phyloP scores from a whole-genome alignment of 2,888 invertebrate species.

The Caradrina clavipalpis region DNA sequence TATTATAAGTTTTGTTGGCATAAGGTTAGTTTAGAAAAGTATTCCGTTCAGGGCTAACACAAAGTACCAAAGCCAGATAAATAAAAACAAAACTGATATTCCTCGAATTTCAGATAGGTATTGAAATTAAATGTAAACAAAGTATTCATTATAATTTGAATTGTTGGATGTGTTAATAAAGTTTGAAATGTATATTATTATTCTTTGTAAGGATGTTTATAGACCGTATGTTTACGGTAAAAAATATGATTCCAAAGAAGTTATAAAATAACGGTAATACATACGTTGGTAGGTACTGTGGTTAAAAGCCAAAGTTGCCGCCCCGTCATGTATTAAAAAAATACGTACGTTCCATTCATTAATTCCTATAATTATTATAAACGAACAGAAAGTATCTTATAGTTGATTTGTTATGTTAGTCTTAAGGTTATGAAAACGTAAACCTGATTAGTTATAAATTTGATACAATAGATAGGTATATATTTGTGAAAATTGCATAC shows the following conservation, averaged over 20 bases:
- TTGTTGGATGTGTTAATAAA: background rate
- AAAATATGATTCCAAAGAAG: background rate
- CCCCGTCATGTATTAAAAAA: background rate
- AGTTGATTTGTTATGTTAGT: background rate
- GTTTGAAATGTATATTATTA: no score
- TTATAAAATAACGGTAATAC: constrained; percentile 8
- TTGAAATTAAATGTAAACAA: background rate
- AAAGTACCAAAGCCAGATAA: background rate
- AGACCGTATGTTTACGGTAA: background rate
- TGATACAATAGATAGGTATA: background rate
- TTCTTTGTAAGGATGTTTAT: no score
- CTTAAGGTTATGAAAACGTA: constrained; percentile 6
- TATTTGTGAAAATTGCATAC: background rate
- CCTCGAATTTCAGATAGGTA: background rate
- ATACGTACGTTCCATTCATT: background rate
- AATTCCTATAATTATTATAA: constrained; percentile 26
- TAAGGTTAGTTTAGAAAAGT: background rate
- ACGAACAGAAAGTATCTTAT: constrained; percentile 19
- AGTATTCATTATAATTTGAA: background rate
- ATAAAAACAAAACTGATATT: background rate
- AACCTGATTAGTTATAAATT: constrained; percentile 29
- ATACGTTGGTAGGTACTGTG: background rate
- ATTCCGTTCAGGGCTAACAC: background rate
- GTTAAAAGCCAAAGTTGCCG: constrained; percentile 4
- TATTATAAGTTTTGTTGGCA: background rate